A percentile compares a stretch with the other conserved stretches of the same genome.
Evolutionary conservation across 2,113 vertebrate species (phyloP).

Genomic region (Thymallus thymallus): DNA sequence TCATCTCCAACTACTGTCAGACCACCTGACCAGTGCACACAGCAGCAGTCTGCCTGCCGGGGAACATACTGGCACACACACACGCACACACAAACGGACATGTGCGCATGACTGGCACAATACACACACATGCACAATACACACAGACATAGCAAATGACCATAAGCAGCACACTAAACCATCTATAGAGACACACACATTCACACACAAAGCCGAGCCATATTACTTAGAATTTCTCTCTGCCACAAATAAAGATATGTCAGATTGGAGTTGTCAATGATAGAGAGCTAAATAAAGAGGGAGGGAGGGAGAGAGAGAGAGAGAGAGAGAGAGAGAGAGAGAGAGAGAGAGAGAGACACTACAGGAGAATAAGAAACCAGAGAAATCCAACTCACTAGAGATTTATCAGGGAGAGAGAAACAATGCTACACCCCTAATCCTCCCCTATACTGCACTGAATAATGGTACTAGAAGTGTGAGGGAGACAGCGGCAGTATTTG

Average conservation of each 20-base stretch:
- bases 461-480: too few species aligned
- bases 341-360: constrained; percentile 26
- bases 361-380: too few species aligned
- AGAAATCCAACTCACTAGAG: constrained; percentile 37
- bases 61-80: neutral
- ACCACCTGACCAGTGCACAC: constrained; percentile 59
- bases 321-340: constrained; percentile 35
- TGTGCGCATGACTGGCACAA: too few species aligned
- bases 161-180: too few species aligned
- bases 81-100: too few species aligned
- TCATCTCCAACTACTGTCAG: constrained; percentile 56
- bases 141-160: constrained; percentile 11
- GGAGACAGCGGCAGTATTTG: too few species aligned
- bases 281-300: neutral
- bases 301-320: constrained; percentile 8
- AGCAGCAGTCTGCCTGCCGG: constrained; percentile 52
- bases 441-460: neutral
- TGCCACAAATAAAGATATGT: constrained; percentile 49
- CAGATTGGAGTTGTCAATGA: constrained; percentile 47
- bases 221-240: constrained; percentile 60
- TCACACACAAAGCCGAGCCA: constrained; percentile 22
- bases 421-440: neutral
- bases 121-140: too few species aligned
- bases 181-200: neutral
- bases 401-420: constrained; percentile 23